Evolutionary conservation across 2,888 invertebrate genomes (phyloP).

Genomic region (Erebia aethiops): DNA sequence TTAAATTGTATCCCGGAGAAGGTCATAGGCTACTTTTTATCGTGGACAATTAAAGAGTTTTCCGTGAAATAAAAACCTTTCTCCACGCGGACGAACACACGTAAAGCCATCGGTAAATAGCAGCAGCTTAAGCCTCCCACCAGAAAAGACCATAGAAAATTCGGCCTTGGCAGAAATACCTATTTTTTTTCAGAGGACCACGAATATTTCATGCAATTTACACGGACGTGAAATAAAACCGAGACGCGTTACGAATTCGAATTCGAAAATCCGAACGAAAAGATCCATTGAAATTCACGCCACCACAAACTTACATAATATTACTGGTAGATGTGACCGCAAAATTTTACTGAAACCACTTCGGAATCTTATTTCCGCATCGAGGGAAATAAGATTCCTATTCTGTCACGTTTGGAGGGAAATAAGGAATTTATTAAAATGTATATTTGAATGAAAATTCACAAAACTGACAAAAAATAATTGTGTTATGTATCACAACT

Average conservation of each 20-base stretch:
- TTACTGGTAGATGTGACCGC: not conserved
- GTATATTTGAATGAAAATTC: too few relatives aligned
- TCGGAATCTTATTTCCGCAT: slow-evolving; percentile 5
- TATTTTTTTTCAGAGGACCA: not conserved
- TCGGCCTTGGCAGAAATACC: too few relatives aligned
- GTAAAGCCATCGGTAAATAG: too few relatives aligned
- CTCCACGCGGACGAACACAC: too few relatives aligned
- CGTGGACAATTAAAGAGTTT: too few relatives aligned
- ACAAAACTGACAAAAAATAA: too few relatives aligned
- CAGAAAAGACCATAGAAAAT: too few relatives aligned
- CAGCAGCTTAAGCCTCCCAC: too few relatives aligned
- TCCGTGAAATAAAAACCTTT: too few relatives aligned
- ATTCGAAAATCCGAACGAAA: not conserved
- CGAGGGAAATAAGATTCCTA: not conserved
- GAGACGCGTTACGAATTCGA: not conserved
- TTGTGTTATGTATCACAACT: too few relatives aligned
- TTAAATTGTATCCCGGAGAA: too few relatives aligned
- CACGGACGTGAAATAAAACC: slow-evolving; percentile 5
- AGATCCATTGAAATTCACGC: not conserved
- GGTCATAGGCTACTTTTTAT: too few relatives aligned
- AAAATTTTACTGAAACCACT: slow-evolving; percentile 1
- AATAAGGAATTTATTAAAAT: not conserved
- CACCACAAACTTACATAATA: slow-evolving; percentile 2
- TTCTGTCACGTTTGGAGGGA: not conserved
- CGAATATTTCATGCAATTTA: not conserved